Evolutionary conservation across 2,113 vertebrate genomes (phyloP).

Genomic region (Psittacula cyanocephala): DNA sequence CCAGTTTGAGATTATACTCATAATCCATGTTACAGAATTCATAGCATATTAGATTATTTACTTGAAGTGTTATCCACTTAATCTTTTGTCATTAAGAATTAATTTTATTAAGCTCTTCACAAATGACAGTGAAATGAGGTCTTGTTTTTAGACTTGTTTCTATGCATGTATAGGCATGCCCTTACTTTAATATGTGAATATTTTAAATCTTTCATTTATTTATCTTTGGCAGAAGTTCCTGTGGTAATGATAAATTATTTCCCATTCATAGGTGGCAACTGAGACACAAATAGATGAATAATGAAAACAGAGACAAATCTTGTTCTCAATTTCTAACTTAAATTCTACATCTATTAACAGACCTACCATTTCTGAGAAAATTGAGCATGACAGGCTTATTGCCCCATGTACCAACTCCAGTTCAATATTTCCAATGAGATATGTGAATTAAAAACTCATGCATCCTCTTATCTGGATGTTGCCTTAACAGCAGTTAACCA

Average conservation of each 20-base stretch:
- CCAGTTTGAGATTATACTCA: not conserved
- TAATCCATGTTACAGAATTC: not conserved
- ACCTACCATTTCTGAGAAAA: not conserved
- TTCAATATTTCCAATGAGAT: not conserved
- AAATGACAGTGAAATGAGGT: not conserved
- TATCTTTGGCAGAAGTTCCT: not conserved
- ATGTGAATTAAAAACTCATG: not conserved
- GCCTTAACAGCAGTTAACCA: not conserved
- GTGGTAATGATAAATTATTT: not conserved
- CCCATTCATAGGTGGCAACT: not conserved
- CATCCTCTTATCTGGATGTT: not conserved
- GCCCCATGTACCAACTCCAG: not conserved
- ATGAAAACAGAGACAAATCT: not conserved
- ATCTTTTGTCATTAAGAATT: not conserved
- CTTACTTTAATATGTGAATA: not conserved
- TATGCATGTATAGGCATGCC: not conserved
- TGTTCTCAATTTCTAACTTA: not conserved
- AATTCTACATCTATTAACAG: not conserved
- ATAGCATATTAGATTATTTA: not conserved
- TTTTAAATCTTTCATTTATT: not conserved
- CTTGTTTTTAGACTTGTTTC: not conserved
- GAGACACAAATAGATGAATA: not conserved
- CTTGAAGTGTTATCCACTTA: not conserved
- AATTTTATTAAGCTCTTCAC: not conserved
- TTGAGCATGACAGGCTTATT: not conserved